These are phyloP conservation scores for Synergus laeviventris DNA, from an alignment of 2,888 invertebrate species.

Conservation along the genomic window DNA sequence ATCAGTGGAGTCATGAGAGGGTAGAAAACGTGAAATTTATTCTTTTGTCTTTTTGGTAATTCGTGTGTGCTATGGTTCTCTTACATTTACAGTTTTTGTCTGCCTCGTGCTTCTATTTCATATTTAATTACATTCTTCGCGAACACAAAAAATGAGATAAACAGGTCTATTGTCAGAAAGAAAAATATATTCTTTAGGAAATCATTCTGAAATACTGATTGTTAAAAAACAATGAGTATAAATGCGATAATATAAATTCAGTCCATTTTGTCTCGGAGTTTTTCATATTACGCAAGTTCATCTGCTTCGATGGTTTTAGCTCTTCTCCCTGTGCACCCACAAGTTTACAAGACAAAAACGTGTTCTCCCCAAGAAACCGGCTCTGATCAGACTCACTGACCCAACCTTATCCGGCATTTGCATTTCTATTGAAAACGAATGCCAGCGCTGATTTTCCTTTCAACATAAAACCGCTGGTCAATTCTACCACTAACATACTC, in stretches of 20 bases:
- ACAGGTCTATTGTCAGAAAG: no score
- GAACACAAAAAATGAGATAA: not conserved
- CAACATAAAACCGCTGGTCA: constrained; percentile 1
- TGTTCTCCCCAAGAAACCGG: constrained; percentile 2
- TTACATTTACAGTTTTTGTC: not conserved
- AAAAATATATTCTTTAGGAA: no score
- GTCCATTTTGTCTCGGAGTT: not conserved
- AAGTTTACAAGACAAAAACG: constrained; percentile 1
- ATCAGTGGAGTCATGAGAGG: not conserved
- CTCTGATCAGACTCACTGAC: constrained; percentile 10
- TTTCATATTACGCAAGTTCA: not conserved
- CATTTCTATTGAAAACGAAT: constrained; percentile 1
- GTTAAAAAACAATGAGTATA: not conserved
- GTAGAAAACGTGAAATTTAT: constrained; percentile 2
- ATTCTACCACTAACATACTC: not conserved
- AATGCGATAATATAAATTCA: not conserved
- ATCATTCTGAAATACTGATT: no score
- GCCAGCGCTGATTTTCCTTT: not conserved
- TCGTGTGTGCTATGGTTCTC: not conserved
- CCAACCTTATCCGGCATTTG: not conserved
- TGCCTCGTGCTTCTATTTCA: not conserved
- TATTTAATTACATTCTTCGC: not conserved
- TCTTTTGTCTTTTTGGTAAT: not conserved
- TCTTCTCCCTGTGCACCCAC: not conserved
- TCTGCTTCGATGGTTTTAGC: not conserved